Evolutionary conservation across 1,140 invertebrate species (phyloP).

Genomic region (Drosophila subpulchrella): DNA sequence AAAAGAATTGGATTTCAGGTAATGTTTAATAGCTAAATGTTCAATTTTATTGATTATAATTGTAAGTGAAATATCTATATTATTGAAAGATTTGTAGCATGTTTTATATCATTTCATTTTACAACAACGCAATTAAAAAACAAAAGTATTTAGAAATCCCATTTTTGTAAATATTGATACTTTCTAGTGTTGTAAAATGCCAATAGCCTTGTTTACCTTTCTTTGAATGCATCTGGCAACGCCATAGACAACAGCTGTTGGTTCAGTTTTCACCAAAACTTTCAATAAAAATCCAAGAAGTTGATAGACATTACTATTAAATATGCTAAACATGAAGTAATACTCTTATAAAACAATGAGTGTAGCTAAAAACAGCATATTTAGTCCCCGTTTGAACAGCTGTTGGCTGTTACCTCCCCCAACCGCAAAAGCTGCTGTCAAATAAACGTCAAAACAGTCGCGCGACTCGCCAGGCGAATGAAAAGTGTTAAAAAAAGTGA

Average conservation of each 20-base stretch:
- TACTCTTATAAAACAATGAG: not conserved
- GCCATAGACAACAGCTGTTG: conserved; percentile 5
- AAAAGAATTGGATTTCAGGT: not conserved
- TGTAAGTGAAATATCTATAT: no score
- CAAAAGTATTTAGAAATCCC: not conserved
- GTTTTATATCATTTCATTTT: not conserved
- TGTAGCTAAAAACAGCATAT: not conserved
- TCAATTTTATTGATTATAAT: no score
- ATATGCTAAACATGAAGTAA: not conserved
- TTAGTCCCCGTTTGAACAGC: conserved; percentile 13
- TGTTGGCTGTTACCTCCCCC: conserved; percentile 2
- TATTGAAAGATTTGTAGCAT: no score
- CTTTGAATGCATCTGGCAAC: not conserved
- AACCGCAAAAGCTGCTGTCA: conserved; percentile 43
- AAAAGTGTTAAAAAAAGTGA: conserved; percentile 40
- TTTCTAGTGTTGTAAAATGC: not conserved
- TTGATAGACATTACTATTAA: no score
- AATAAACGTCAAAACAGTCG: conserved; percentile 71
- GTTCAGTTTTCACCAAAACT: not conserved
- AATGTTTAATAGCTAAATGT: no score
- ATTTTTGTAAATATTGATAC: not conserved
- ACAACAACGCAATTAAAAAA: not conserved
- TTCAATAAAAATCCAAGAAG: not conserved
- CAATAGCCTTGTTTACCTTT: not conserved
- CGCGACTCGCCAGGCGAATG: conserved; percentile 25